Evolutionary conservation across 2,113 vertebrate genomes (phyloP).

Genomic region (Uria aalge): DNA sequence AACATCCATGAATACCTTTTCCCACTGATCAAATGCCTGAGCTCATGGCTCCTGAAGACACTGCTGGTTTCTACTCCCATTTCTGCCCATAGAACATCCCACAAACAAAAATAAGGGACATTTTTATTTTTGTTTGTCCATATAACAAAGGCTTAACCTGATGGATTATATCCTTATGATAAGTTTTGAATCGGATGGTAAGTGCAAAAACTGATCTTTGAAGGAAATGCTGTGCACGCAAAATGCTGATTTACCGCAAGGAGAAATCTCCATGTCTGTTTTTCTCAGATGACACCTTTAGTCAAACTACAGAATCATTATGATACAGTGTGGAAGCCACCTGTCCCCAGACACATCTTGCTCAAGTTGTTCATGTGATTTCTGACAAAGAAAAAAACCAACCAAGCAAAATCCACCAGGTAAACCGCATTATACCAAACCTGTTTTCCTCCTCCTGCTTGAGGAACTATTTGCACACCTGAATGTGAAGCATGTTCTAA

Average conservation of each 20-base stretch:
- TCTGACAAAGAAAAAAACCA: not conserved
- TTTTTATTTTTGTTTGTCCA: not conserved
- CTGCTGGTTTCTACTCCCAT: not conserved
- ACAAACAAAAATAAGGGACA: not conserved
- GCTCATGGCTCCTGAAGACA: not conserved
- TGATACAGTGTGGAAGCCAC: not conserved
- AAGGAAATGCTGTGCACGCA: not conserved
- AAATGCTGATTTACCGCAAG: not conserved
- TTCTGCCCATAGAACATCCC: not conserved
- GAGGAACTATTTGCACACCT: not conserved
- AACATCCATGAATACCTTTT: not conserved
- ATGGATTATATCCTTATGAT: not conserved
- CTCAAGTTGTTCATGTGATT: not conserved
- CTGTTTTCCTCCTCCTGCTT: not conserved
- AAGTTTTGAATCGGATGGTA: not conserved
- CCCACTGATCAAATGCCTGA: not conserved
- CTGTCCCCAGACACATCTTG: not conserved
- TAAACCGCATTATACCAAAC: not conserved
- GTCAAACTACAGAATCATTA: not conserved
- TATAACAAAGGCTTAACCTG: not conserved
- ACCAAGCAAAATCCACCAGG: not conserved
- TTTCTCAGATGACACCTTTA: not conserved
- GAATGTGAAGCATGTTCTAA: not conserved
- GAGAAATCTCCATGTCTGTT: not conserved
- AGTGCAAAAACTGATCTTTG: not conserved